Evolutionary conservation across 2,797 vertebrate species (phyloP).

Genomic region (Melanotaenia trifasciata): DNA sequence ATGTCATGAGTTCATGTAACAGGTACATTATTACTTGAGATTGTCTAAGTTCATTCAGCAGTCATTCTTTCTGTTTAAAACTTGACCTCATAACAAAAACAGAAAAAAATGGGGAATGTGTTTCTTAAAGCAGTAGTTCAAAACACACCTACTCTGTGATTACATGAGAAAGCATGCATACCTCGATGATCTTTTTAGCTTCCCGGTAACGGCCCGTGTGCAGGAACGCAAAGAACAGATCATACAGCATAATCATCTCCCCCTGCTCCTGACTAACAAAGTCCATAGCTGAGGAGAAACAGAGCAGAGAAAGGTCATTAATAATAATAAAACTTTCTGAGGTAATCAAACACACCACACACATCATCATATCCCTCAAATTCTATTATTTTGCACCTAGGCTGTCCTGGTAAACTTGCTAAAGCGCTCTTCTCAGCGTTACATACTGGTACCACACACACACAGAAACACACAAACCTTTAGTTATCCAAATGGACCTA

Average conservation of each 20-base stretch:
- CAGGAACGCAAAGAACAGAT: conserved; percentile 95
- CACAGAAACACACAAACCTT: conserved; percentile 36
- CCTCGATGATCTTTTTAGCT: conserved; percentile 96
- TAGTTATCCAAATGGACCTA: conserved; percentile 35
- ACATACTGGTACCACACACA: conserved; percentile 54
- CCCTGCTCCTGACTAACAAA: conserved; percentile 88
- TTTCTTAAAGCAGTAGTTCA: background rate
- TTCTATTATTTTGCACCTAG: conserved; percentile 65
- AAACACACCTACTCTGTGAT: background rate
- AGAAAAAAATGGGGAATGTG: background rate
- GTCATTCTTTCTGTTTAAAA: background rate
- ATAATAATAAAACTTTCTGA: conserved; percentile 30
- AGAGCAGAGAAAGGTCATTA: conserved; percentile 43
- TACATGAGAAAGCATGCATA: conserved; percentile 64
- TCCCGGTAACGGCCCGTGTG: conserved; percentile 92
- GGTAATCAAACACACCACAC: conserved; percentile 40
- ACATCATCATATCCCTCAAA: conserved; percentile 40
- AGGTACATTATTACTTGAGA: background rate
- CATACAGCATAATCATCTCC: conserved; percentile 93
- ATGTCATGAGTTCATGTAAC: background rate
- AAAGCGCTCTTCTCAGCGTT: conserved; percentile 65
- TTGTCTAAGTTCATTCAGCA: background rate
- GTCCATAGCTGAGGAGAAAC: conserved; percentile 87
- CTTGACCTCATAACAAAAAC: background rate
- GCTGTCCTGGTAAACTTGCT: conserved; percentile 63